Conservation (phyloP, 2,113 vertebrate species). For the Sterna hirundo region DNA sequence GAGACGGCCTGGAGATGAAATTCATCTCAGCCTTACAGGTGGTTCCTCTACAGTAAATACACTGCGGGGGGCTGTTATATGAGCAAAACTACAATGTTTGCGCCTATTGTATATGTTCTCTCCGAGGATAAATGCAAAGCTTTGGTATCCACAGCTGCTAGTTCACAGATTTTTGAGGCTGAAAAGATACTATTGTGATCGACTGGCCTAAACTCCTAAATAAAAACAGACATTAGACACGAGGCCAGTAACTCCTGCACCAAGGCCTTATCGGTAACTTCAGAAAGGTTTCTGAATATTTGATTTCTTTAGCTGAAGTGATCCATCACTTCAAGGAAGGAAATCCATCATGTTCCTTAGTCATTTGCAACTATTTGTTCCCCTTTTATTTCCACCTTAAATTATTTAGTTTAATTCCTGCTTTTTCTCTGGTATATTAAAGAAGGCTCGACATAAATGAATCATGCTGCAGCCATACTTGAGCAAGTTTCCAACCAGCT, state of each 20-base stretch:
- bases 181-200: not conserved
- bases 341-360: not conserved
- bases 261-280: not conserved
- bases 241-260: not conserved
- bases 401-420: not conserved
- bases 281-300: not conserved
- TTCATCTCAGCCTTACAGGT: slow-evolving; percentile 2
- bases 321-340: not conserved
- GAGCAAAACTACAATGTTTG: not conserved
- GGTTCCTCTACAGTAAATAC: not conserved
- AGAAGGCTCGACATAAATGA: not conserved
- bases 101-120: not conserved
- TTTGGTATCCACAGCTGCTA: not conserved
- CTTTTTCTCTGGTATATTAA: not conserved
- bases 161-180: not conserved
- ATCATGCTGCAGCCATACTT: not conserved
- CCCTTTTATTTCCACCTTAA: not conserved
- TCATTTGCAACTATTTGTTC: not conserved
- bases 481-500: not conserved
- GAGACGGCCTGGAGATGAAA: not conserved
- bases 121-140: not conserved
- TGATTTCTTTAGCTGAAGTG: not conserved
- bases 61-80: not conserved
- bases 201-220: not conserved
- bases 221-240: not conserved